Evolutionary conservation across 2,888 invertebrate genomes (phyloP).

Genomic region (Drosophila algonquin): DNA sequence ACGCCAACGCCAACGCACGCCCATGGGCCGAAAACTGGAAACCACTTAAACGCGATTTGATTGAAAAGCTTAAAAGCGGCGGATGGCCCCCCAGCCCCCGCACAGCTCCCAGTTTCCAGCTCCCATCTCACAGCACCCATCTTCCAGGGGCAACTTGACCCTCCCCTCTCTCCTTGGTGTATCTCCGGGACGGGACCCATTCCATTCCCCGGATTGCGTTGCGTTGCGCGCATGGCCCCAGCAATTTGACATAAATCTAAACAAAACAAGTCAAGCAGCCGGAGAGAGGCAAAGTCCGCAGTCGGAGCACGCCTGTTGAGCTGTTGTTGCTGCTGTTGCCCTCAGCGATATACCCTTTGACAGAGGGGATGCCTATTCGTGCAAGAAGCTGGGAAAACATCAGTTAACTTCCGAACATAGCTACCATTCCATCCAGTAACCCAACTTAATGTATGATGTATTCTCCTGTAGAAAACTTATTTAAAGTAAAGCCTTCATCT

Average conservation of each 20-base stretch:
- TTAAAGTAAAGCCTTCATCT: too few species aligned
- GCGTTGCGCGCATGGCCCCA: slow-evolving; percentile 37
- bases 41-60: slow-evolving; percentile 77
- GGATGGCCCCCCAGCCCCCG: slow-evolving; percentile 1
- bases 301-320: slow-evolving; percentile 47
- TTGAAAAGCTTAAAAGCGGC: slow-evolving; percentile 75
- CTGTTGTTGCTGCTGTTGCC: slow-evolving; percentile 24
- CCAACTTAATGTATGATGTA: too few species aligned
- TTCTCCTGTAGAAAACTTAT: too few species aligned
- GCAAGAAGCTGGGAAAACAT: background rate
- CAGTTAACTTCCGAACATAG: too few species aligned
- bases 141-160: background rate
- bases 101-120: background rate
- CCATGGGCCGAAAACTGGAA: slow-evolving; percentile 47
- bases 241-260: slow-evolving; percentile 79
- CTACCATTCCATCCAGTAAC: too few species aligned
- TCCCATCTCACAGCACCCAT: background rate
- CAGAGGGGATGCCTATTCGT: background rate
- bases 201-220: slow-evolving; percentile 12
- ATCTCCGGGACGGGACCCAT: background rate
- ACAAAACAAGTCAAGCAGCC: slow-evolving; percentile 66
- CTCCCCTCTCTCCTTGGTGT: background rate
- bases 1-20: slow-evolving; percentile 18
- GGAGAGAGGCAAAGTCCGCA: slow-evolving; percentile 19
- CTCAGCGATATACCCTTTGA: slow-evolving; percentile 21